Base-by-base conservation (phyloP, 2,797 vertebrate genomes). In the Bryconaethiops microstoma region DNA sequence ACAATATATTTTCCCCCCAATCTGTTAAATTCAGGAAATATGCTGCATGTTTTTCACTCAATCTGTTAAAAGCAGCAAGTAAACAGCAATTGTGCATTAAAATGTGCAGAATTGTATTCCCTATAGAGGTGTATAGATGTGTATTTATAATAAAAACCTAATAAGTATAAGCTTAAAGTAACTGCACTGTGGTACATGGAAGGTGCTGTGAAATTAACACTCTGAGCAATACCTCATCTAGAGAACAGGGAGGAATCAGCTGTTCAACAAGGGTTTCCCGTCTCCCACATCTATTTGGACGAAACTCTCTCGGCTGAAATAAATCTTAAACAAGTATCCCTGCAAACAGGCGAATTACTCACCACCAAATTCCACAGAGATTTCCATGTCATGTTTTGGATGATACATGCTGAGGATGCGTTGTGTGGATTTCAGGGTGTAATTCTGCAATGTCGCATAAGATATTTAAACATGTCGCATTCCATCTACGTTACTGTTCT, bases 271-370 rank as follows among this genome's bases (percentile, higher is more conserved):
- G 45, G 85, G 67, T 81, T 90, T 90, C 85, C 84, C 85, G 77
- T 86, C 87, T 79, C 80, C 71, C 79, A 84, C 78, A 74, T 85
- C 80, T 87, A 90, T 86, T 86, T 91, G 89, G 87, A 89, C 23
- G 57, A 62, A 70, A 86, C 82, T 55, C 74, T 83, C 80, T 16
- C 81, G 78, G 9, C 23, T 77, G 12, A 83, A 82, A 90, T 88
- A 74, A 91, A 90, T 90, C 71, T 81, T 78, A 76, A 71, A 78
- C 80, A 77, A 86, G 74, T 79, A 82, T 54, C 67, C 57, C 64
- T 80, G 83, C 74, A 86, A 86, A 85, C 74, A 73, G n/a, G 79
- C 21, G 54, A 86, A 80, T 77, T 81, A 82, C 74, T 81, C 48
- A 64, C 67, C 50, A 35, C 57, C 57, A 59, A 76, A 76, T 85